A percentile compares a stretch with the other conserved stretches of the same genome.
phyloP scores from a whole-genome alignment of 1,140 invertebrate genomes.

The Drosophila sucinea region DNA sequence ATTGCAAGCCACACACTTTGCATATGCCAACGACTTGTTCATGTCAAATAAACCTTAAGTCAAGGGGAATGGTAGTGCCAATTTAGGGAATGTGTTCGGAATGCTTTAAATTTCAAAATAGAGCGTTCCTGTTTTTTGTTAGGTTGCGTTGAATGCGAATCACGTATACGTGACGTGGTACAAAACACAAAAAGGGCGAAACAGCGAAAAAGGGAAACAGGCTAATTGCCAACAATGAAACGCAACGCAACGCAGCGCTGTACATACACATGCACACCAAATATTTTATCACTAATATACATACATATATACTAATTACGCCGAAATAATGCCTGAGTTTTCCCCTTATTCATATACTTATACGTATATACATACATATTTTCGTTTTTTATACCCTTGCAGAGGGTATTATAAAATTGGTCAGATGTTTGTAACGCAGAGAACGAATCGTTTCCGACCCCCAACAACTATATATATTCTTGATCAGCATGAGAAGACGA shows the following conservation, averaged over 20 bases:
- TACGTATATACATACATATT: slow-evolving; percentile 21
- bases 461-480: no score
- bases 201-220: slow-evolving; percentile 8
- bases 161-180: slow-evolving; percentile 69
- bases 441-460: no score
- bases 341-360: background rate
- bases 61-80: background rate
- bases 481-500: no score
- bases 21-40: no score
- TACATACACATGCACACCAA: slow-evolving; percentile 3
- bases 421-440: no score
- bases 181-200: slow-evolving; percentile 27
- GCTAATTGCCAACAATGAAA: slow-evolving; percentile 51
- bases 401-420: no score
- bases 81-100: background rate
- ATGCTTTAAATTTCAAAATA: background rate
- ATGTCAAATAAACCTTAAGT: background rate
- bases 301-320: slow-evolving; percentile 44
- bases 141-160: slow-evolving; percentile 21
- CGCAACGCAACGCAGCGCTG: slow-evolving; percentile 38
- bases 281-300: background rate
- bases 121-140: background rate
- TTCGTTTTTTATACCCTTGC: background rate
- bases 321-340: slow-evolving; percentile 31
- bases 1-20: no score